Conservation (phyloP, 1,140 invertebrate species). For the Ladona fulva region DNA sequence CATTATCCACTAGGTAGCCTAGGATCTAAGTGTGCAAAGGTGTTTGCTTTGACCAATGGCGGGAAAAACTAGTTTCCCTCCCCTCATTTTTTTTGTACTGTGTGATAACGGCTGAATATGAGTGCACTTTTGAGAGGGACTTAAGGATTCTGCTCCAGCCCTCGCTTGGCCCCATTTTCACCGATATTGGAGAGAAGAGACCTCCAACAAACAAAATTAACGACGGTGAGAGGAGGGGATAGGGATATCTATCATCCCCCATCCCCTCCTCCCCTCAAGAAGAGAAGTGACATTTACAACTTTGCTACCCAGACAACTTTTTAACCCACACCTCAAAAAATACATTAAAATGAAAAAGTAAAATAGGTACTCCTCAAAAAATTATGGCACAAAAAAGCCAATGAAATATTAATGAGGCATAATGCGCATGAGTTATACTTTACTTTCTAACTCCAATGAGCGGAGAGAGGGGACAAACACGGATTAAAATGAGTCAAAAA, state of each 20-base stretch:
- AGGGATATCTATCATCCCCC: not conserved
- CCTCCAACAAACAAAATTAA: not conserved
- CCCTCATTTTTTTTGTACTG: not conserved
- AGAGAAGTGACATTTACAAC: not conserved
- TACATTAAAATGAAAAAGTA: not conserved
- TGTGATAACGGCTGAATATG: constrained; percentile 5
- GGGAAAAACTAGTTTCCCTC: not conserved
- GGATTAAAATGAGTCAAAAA: not conserved
- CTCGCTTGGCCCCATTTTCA: not conserved
- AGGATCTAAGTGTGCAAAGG: constrained; percentile 1
- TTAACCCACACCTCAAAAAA: not conserved
- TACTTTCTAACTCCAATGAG: not conserved
- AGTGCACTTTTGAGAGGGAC: not conserved
- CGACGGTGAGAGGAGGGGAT: not conserved
- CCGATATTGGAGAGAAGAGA: not conserved
- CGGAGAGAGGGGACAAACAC: not conserved
- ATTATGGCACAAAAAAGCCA: not conserved
- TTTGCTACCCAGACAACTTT: not conserved
- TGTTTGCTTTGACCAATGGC: constrained; percentile 4
- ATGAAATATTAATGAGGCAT: not conserved
- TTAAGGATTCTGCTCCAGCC: not conserved
- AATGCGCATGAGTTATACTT: not conserved
- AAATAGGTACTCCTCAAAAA: not conserved
- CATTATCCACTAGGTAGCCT: not conserved
- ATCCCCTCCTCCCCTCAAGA: not conserved